Evolutionary conservation across 2,888 invertebrate genomes (phyloP).

Genomic region (Thysanoteuthis rhombus): DNA sequence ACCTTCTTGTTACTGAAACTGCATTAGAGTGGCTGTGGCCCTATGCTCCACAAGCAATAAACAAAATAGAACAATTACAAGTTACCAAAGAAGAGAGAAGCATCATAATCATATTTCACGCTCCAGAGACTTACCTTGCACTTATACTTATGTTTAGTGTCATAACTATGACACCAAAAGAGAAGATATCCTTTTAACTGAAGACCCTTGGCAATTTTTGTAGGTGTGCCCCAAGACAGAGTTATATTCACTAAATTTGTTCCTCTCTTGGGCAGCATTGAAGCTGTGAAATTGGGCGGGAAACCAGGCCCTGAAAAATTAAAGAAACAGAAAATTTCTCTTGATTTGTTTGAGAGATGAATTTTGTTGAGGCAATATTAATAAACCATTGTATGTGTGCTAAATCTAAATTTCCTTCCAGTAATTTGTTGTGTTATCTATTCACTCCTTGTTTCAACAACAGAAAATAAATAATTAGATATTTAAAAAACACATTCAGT

Average conservation of each 20-base stretch:
- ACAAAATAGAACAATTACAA: no score
- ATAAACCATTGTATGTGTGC: no score
- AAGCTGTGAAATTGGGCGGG: conserved; percentile 15
- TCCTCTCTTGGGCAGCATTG: not conserved
- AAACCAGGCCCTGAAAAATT: not conserved
- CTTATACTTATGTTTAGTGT: not conserved
- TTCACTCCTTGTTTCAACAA: no score
- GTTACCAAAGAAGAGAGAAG: not conserved
- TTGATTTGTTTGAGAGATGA: not conserved
- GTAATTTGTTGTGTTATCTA: no score
- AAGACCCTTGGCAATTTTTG: not conserved
- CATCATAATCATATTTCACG: not conserved
- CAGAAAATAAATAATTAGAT: no score
- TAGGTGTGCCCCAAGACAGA: not conserved
- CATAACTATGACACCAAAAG: conserved; percentile 23
- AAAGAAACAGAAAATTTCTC: not conserved
- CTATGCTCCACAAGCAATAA: no score
- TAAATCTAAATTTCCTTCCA: no score
- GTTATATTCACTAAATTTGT: conserved; percentile 21
- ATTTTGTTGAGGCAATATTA: not conserved
- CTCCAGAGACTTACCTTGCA: conserved; percentile 15
- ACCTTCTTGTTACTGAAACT: no score
- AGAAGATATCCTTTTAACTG: conserved; percentile 1
- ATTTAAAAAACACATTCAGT: no score
- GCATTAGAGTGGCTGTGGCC: no score